Conservation (phyloP, 2,888 invertebrate species). For the Athripsodes cinereus region DNA sequence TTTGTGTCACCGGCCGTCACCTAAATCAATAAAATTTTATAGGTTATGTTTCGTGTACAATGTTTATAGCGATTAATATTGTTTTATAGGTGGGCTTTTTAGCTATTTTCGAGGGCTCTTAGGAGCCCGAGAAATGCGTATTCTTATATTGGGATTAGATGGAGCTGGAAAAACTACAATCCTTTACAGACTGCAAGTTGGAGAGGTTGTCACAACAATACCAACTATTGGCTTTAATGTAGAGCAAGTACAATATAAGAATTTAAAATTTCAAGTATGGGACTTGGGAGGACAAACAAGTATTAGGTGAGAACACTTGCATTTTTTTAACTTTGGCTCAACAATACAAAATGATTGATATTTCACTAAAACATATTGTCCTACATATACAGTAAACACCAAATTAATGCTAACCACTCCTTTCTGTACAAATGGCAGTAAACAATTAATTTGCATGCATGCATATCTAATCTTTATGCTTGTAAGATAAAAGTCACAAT, state of each 20-base stretch:
- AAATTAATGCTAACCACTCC: too few species aligned
- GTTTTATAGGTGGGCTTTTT: conserved; percentile 77
- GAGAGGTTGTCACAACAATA: conserved; percentile 97
- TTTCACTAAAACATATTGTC: too few species aligned
- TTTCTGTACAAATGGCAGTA: too few species aligned
- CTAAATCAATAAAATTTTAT: conserved; percentile 15
- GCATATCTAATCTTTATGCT: too few species aligned
- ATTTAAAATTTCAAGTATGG: conserved; percentile 99
- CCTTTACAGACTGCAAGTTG: conserved; percentile 94
- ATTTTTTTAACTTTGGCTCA: neutral
- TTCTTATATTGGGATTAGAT: conserved; percentile 94
- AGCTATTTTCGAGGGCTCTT: conserved; percentile 95
- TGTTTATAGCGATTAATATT: neutral
- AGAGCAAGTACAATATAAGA: conserved; percentile 98
- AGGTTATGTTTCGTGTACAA: conserved; percentile 1
- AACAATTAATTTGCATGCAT: too few species aligned
- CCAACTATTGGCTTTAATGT: conserved; percentile 99
- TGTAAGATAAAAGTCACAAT: too few species aligned
- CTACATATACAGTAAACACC: neutral
- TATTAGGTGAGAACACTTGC: conserved; percentile 71
- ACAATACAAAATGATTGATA: neutral
- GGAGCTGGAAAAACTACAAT: conserved; percentile 99
- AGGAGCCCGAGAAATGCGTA: conserved; percentile 96
- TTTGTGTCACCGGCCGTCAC: neutral
- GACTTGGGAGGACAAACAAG: conserved; percentile 98